These are phyloP conservation scores for Xestia ashworthii DNA, from an alignment of 2,888 invertebrate genomes.

Conservation along the genomic window DNA sequence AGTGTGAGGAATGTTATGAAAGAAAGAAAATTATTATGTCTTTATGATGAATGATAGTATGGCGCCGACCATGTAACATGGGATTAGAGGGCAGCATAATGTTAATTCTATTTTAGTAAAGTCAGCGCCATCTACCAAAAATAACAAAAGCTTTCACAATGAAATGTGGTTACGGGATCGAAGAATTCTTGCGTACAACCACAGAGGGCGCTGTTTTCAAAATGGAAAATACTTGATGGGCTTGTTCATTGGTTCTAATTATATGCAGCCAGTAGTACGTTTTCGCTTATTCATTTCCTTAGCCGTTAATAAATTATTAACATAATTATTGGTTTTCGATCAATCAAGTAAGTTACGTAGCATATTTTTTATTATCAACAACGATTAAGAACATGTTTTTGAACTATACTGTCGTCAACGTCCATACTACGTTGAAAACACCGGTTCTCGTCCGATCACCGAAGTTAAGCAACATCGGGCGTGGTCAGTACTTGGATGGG, in stretches of 20 bases:
- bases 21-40: too few relatives aligned
- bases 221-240: fast-evolving
- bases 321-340: background rate
- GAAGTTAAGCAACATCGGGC: constrained; percentile 88
- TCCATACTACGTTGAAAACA: constrained; percentile 85
- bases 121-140: constrained; percentile 41
- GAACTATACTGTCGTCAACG: constrained; percentile 21
- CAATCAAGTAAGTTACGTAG: background rate
- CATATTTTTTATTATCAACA: background rate
- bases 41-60: too few relatives aligned
- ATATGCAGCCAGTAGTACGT: too few relatives aligned
- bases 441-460: constrained; percentile 88
- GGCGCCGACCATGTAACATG: too few relatives aligned
- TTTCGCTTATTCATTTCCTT: too few relatives aligned
- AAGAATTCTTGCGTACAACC: background rate
- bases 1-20: too few relatives aligned
- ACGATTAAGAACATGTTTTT: background rate
- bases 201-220: constrained; percentile 34
- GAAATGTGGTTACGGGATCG: fast-evolving
- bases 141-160: background rate
- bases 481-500: constrained; percentile 88
- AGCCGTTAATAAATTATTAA: background rate
- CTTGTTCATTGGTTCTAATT: background rate
- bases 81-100: too few relatives aligned
- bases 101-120: background rate